phyloP scores from a whole-genome alignment of 2,888 invertebrate genomes.

The Microchrysa polita region DNA sequence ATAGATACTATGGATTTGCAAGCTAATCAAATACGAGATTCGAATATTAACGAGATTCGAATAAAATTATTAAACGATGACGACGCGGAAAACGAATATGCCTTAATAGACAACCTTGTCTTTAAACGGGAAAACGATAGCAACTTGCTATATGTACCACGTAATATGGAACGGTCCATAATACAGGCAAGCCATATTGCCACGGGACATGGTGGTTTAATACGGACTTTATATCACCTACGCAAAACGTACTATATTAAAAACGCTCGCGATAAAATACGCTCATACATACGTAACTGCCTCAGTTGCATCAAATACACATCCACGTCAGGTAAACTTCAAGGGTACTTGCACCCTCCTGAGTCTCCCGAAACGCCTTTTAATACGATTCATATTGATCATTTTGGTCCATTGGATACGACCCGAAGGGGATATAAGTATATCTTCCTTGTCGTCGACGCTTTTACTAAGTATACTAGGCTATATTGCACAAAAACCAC shows the following conservation, averaged over 20 bases:
- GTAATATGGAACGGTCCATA: too few relatives aligned
- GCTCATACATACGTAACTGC: neutral
- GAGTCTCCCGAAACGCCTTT: neutral
- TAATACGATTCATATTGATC: neutral
- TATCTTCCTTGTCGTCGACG: neutral
- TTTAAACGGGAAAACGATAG: too few relatives aligned
- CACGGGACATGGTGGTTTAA: too few relatives aligned
- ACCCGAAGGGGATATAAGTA: neutral
- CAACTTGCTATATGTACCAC: too few relatives aligned
- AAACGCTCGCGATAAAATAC: neutral
- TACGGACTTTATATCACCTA: too few relatives aligned
- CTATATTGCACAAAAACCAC: neutral
- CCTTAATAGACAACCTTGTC: too few relatives aligned
- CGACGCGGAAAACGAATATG: too few relatives aligned
- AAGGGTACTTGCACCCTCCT: neutral
- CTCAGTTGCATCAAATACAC: neutral
- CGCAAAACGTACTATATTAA: too few relatives aligned
- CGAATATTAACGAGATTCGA: neutral
- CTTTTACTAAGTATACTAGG: neutral
- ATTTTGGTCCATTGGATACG: neutral
- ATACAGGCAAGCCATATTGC: too few relatives aligned
- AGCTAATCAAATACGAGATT: constrained; percentile 6
- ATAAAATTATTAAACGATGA: too few relatives aligned
- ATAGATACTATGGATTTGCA: constrained; percentile 53
- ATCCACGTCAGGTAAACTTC: neutral